A percentile compares a stretch with the other conserved stretches of the same genome.
Evolutionary conservation across 1,140 invertebrate species (phyloP).

Genomic region (Lerema accius): DNA sequence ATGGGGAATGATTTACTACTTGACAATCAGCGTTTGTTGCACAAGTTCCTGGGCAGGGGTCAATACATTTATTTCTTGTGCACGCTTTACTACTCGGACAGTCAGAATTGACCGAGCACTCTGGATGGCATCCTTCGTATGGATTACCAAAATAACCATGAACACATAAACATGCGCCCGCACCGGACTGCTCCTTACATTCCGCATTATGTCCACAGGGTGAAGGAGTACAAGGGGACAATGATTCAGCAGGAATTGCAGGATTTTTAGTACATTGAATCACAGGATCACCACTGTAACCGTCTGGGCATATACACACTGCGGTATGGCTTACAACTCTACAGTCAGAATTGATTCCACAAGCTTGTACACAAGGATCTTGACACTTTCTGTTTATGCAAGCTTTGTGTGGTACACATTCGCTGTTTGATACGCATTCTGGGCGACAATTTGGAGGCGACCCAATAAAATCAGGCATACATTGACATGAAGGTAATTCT

Average conservation of each 20-base stretch:
- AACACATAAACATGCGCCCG: constrained; percentile 83
- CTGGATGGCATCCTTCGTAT: constrained; percentile 81
- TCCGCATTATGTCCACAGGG: constrained; percentile 85
- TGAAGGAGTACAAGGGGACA: constrained; percentile 82
- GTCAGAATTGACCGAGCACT: constrained; percentile 82
- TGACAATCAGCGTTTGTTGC: constrained; percentile 81
- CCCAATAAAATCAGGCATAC: constrained; percentile 86
- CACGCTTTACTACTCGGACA: constrained; percentile 87
- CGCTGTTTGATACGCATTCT: constrained; percentile 88
- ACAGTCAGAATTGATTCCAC: constrained; percentile 87
- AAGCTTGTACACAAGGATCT: constrained; percentile 89
- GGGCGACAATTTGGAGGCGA: constrained; percentile 88
- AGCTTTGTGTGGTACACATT: constrained; percentile 87
- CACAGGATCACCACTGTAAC: constrained; percentile 85
- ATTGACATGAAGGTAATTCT: constrained; percentile 86
- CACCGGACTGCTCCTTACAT: constrained; percentile 83
- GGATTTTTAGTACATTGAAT: constrained; percentile 73
- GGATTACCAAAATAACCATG: constrained; percentile 83
- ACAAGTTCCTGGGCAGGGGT: no score
- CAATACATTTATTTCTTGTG: constrained; percentile 43
- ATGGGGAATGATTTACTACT: constrained; percentile 90
- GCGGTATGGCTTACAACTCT: constrained; percentile 86
- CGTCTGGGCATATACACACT: constrained; percentile 85
- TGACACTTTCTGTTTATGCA: constrained; percentile 89
- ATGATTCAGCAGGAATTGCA: constrained; percentile 47